Evolutionary conservation across 2,888 invertebrate species (phyloP), one percentile per base, ranked within the genome.

Genomic region (Furcula furcula): DNA sequence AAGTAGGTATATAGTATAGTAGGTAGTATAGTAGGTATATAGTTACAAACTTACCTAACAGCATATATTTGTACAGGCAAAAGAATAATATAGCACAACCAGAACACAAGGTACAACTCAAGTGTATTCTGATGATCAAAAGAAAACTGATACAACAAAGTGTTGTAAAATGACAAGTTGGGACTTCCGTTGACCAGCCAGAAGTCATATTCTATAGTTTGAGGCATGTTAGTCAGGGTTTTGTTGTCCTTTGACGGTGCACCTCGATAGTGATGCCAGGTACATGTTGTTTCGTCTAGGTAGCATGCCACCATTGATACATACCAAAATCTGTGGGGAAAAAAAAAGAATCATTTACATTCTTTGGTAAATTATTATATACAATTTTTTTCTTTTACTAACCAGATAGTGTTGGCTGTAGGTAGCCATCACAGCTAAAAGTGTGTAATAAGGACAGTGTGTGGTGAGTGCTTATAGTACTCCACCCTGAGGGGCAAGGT

Each of bases 151-250:
- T 97, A 98, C 36, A 96, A 93, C 61, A 98, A 91, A 36, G 95
- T 94, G 76, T 97, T 97, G 65, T 94, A 94, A 41, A 94, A 92
- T 39, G 95, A 95, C 57, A 93, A 91, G 71, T 95, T 96, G 0
- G 99, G 99, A 81, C 97, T 96, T 14, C 98, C 98, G 82, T 99
- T 99, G 4, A 98, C 98, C 29, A 99, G 90, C 95, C 97, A 97
- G 53, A 99, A 94, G 76, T 99, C 97, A 77, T 98, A 99, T 31
- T 91, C 80, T 28, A 88, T 55, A 21, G 53, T 73, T 46, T 87
- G 86, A 19, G 91, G 90, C 11, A 48, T 55, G 5, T 67, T 50
- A 18, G 76, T 78, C 16, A 80, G 44, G 1, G 76, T 75, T 46
- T 74, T 79, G 49, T 84, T 83, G 44, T 79, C 71, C 32, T 63